Evolutionary conservation across 2,797 vertebrate genomes (phyloP), one percentile per base, ranked within the genome.

Genomic region (Poecilia wingei): DNA sequence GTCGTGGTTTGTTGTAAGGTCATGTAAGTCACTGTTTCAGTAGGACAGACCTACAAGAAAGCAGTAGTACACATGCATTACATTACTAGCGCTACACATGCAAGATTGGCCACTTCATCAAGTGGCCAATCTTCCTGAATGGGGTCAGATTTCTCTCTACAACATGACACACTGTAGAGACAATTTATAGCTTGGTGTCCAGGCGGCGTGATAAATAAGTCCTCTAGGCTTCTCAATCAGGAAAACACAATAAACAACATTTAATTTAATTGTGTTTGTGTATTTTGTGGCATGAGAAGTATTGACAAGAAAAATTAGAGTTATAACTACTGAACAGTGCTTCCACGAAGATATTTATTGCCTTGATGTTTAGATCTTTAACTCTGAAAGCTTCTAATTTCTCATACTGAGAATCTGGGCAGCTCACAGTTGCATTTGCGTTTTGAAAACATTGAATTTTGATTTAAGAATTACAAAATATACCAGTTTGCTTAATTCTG

Each of bases 191-290:
- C n/a, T 57, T 22, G 66, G 39, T 77, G 49, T 57, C 22, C 66
- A 57, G 39, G 66, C n/a, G 16, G 47, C 57, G 76, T 55, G 76
- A 77, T 57, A 28, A 77, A 77, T 55, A 41, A 55, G 66, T 45
- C 66, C 51, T 69, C 43, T 71, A 51, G 66, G 36, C 64, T 77
- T 55, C 66, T 55, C 76, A 55, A 70, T 43, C 22, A 20, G 28
- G 51, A 55, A 43, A 41, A 43, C 71, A 73, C 71, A 51, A 73
- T 61, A 41, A 66, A 79, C 57, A 73, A 73, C 46, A 73, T 51
- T 66, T 64, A 45, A 31, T 53, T 71, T 57, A 36, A 57, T 78
- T 57, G 51, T 71, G 51, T 46, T 45, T 70, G 18, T 45, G 41
- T 13, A 41, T 22, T 77, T 77, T 49, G 64, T 36, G 61, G 47